Conservation (phyloP, 2,888 invertebrate species). For the Heteromyza rotundicornis region DNA sequence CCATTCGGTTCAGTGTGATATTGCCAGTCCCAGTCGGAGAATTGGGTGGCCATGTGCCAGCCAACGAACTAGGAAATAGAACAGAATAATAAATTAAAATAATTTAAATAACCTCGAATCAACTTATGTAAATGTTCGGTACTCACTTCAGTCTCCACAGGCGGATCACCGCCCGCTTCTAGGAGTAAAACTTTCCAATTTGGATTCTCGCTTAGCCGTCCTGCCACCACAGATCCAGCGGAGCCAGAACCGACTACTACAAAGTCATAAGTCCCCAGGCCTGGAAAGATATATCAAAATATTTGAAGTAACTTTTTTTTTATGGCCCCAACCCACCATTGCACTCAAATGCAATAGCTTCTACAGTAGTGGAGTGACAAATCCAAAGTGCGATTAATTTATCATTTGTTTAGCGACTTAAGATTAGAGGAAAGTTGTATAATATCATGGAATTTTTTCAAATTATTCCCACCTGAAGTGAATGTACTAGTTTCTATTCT, state of each 20-base stretch:
- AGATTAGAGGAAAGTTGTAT: too few relatives aligned
- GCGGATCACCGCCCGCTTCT: conserved; percentile 79
- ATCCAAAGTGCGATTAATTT: too few relatives aligned
- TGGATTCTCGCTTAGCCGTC: conserved; percentile 74
- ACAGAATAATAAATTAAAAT: neutral
- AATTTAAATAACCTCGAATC: too few relatives aligned
- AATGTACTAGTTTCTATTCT: too few relatives aligned
- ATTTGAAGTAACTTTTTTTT: too few relatives aligned
- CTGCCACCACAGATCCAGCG: conserved; percentile 69
- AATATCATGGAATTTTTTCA: too few relatives aligned
- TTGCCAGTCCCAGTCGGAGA: conserved; percentile 60
- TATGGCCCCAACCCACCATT: too few relatives aligned
- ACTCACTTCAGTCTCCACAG: conserved; percentile 63
- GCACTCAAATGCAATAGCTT: too few relatives aligned
- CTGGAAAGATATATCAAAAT: conserved; percentile 30
- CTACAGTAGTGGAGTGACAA: too few relatives aligned
- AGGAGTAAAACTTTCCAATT: conserved; percentile 78
- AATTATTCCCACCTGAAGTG: too few relatives aligned
- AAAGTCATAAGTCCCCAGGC: conserved; percentile 64
- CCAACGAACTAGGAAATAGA: conserved; percentile 50
- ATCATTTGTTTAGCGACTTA: too few relatives aligned
- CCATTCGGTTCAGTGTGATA: conserved; percentile 58
- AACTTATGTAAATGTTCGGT: neutral
- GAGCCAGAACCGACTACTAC: conserved; percentile 69
- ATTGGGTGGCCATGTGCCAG: conserved; percentile 59